A percentile compares a stretch with the other conserved stretches of the same genome.
These are phyloP conservation scores for Stichodactyla helianthus DNA, from an alignment of 64 coral and sea anemone species.

Conservation along the genomic window DNA sequence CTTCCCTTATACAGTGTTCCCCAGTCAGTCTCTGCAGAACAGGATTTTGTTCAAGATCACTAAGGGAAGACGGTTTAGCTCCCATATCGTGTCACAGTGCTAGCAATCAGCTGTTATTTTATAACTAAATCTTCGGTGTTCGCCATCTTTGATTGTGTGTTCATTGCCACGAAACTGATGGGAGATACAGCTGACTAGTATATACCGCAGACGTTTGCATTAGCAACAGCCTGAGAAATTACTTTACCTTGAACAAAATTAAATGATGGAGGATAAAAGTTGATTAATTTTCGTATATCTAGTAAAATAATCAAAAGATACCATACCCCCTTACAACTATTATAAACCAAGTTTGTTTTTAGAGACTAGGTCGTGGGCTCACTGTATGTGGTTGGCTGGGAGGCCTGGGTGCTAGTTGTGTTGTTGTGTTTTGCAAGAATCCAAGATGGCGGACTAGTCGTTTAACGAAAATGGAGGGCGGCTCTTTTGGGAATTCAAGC, in stretches of 20 bases:
- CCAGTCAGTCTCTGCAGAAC: constrained; percentile 88
- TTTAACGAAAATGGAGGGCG: background rate
- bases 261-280: no score
- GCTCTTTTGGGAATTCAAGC: background rate
- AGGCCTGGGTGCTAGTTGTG: background rate
- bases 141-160: background rate
- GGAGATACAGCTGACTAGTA: background rate
- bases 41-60: constrained; percentile 87
- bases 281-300: no score
- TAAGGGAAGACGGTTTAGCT: constrained; percentile 95
- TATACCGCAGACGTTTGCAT: background rate
- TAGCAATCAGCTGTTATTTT: constrained; percentile 25
- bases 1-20: constrained; percentile 53
- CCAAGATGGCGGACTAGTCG: constrained; percentile 18
- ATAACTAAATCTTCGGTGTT: background rate
- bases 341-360: no score
- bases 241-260: no score
- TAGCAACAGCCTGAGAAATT: no score
- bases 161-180: constrained; percentile 16
- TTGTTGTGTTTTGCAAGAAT: background rate
- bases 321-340: no score
- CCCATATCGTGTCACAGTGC: constrained; percentile 58
- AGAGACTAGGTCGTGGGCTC: background rate
- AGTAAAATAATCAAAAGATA: no score
- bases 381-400: background rate